Evolutionary conservation across 2,113 vertebrate genomes (phyloP).

Genomic region (Myiozetetes cayanensis): DNA sequence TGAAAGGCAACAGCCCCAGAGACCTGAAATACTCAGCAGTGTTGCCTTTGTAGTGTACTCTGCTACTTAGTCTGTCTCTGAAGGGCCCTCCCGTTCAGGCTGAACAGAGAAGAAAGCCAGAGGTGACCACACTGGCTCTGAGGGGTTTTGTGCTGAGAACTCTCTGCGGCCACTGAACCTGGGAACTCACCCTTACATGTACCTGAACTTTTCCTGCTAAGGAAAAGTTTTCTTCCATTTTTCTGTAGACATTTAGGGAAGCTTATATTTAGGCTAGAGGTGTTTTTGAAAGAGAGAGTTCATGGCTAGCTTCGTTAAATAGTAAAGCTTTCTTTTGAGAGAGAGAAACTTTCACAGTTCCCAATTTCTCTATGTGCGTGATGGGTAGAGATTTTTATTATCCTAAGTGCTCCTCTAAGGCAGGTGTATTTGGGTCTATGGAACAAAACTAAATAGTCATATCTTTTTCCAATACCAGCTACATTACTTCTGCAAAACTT

Average conservation of each 20-base stretch:
- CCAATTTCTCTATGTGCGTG: neutral
- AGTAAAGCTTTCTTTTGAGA: neutral
- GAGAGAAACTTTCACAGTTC: neutral
- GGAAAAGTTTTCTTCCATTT: neutral
- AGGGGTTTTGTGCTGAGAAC: neutral
- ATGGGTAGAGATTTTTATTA: slow-evolving; percentile 23
- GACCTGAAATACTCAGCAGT: neutral
- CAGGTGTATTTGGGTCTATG: slow-evolving; percentile 21
- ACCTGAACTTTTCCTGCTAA: neutral
- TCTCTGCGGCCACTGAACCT: fast-evolving
- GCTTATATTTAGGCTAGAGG: neutral
- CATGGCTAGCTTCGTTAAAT: neutral
- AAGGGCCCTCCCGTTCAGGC: neutral
- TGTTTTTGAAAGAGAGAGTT: neutral
- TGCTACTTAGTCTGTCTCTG: neutral
- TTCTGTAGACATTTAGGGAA: neutral
- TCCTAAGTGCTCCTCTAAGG: slow-evolving; percentile 40
- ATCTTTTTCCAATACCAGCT: neutral
- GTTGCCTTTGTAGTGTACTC: neutral
- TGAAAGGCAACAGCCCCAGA: neutral
- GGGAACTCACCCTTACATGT: neutral
- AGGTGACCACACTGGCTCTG: neutral
- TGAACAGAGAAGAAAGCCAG: neutral
- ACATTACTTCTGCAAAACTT: neutral
- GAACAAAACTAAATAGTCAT: slow-evolving; percentile 49